Evolutionary conservation across 2,113 vertebrate genomes (phyloP).

Genomic region (Megaceryle torquata): DNA sequence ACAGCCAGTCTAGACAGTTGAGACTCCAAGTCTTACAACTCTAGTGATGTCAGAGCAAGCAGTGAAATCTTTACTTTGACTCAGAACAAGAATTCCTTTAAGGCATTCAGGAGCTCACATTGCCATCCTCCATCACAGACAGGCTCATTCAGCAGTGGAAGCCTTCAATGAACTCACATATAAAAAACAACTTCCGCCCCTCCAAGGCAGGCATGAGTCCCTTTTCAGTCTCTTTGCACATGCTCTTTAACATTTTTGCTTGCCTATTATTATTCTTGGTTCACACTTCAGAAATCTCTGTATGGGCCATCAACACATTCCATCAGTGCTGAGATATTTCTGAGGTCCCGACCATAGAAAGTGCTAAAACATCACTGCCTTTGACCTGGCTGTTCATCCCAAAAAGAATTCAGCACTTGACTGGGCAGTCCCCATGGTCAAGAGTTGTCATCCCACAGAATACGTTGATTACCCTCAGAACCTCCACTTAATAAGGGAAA

Average conservation of each 20-base stretch:
- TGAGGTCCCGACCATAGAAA: background rate
- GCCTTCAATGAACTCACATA: background rate
- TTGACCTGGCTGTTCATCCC: background rate
- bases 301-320: background rate
- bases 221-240: background rate
- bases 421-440: rapidly evolving
- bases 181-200: background rate
- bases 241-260: background rate
- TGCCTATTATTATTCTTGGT: background rate
- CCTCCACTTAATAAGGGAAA: background rate
- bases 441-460: background rate
- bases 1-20: background rate
- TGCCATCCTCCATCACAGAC: background rate
- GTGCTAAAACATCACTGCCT: background rate
- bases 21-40: background rate
- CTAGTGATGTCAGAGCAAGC: background rate
- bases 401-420: background rate
- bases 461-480: background rate
- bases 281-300: background rate
- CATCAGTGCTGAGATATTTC: background rate
- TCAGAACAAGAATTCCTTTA: background rate
- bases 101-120: background rate
- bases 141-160: background rate
- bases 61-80: background rate
- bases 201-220: background rate